Base-by-base conservation (phyloP, 2,113 vertebrate species). In the Cyprinodon variegatus region DNA sequence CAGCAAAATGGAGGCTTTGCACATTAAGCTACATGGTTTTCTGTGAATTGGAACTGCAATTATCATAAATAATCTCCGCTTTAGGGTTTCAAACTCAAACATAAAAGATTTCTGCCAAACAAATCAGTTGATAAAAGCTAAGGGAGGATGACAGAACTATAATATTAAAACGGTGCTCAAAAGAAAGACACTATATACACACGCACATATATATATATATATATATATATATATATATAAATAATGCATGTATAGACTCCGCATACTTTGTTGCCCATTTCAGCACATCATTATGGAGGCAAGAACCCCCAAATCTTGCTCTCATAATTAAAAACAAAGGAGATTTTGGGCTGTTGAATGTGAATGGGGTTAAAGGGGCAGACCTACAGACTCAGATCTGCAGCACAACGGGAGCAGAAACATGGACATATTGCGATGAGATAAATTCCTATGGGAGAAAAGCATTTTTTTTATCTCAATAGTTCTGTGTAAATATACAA, bases 241-340 rank as follows among this genome's bases (percentile, higher is more conserved):
- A 29, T 29, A 29, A 29, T 29, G 29, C 29, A 29, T 29, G 29
- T 29, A 29, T 29, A 29, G 29, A 29, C 29, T 29, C 29, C 29
- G 29, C 29, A 29, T 29, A 29, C 29, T 29, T 29, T 29, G 29
- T 29, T 29, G 29, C 29, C 29, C 29, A 29, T 29, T 29, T 29
- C 29, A 29, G 29, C 29, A 29, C 29, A 29, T 29, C 29, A 29
- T 29, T 29, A 29, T 29, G 29, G 29, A 29, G 29, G 29, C 29
- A 29, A 29, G 29, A 29, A 41, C 40, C 40, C 40, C 4, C 41
- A 41, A 41, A 64, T 15, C 5, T 73, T 43, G 72, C 70, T 61
- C 70, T n/a, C n/a, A 13, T 87, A 76, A 85, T 83, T 79, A 79
- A 87, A 88, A 90, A 84, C 76, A 90, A 89, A 86, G 72, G 62